Conservation (phyloP, 2,797 vertebrate species). For the Macrochelys suwanniensis region DNA sequence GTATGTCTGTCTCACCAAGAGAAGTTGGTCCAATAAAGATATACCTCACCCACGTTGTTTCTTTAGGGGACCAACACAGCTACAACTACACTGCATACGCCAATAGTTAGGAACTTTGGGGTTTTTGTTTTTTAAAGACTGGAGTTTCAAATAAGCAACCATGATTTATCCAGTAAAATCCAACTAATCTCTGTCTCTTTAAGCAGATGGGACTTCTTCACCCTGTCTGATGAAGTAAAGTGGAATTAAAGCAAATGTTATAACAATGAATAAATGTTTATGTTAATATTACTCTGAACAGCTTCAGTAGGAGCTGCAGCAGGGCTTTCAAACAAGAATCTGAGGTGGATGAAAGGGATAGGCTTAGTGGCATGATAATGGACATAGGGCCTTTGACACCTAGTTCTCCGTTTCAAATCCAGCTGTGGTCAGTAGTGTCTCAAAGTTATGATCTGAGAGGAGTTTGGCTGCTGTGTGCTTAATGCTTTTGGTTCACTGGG, state of each 20-base stretch:
- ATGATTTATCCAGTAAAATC: background rate
- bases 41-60: background rate
- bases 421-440: background rate
- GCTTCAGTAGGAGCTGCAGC: background rate
- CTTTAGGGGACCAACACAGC: background rate
- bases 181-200: conserved; percentile 1
- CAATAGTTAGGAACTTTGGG: background rate
- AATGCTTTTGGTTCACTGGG: background rate
- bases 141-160: conserved; percentile 23
- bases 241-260: conserved; percentile 20
- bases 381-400: background rate
- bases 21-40: background rate
- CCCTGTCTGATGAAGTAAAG: conserved; percentile 7
- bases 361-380: background rate
- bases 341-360: background rate
- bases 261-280: conserved; percentile 5
- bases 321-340: background rate
- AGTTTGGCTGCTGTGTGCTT: background rate
- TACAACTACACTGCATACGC: background rate
- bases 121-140: background rate
- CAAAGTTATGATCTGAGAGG: background rate
- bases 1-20: background rate
- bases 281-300: conserved; percentile 7
- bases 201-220: conserved; percentile 14
- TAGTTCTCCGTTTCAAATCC: background rate